These are phyloP conservation scores for Bombus polaris DNA, from an alignment of 1,140 invertebrate genomes.

Conservation along the genomic window DNA sequence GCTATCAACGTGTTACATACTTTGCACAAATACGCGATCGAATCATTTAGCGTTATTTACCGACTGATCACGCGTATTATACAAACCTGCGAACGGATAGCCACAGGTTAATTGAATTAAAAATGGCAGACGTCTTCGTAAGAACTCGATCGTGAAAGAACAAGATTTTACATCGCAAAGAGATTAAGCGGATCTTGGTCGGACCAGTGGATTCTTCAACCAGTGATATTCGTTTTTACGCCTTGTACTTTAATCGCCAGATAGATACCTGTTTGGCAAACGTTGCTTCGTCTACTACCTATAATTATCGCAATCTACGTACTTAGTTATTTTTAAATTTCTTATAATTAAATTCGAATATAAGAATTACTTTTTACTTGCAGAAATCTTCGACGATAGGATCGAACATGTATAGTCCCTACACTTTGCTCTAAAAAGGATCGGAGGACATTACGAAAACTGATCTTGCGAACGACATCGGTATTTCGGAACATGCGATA, in stretches of 20 bases:
- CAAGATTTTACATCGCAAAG: neutral
- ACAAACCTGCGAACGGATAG: constrained; percentile 27
- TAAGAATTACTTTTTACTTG: neutral
- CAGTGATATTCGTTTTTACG: neutral
- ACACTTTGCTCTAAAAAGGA: too few species aligned
- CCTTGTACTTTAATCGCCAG: neutral
- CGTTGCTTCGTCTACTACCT: neutral
- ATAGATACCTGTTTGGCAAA: neutral
- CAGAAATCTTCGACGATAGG: too few species aligned
- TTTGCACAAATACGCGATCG: constrained; percentile 23
- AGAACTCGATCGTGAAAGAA: neutral
- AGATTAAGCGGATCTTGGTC: neutral
- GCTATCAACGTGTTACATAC: constrained; percentile 24
- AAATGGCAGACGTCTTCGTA: neutral
- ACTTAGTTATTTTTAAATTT: too few species aligned
- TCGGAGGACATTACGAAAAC: too few species aligned
- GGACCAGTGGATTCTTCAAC: neutral
- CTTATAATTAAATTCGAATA: neutral
- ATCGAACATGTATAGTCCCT: too few species aligned
- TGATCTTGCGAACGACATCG: too few species aligned
- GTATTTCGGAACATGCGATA: neutral
- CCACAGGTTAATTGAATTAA: constrained; percentile 7
- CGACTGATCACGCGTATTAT: constrained; percentile 1
- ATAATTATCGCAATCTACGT: neutral
- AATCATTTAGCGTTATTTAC: constrained; percentile 33